These are phyloP conservation scores for Trachops cirrhosus DNA, from an alignment of 2,797 vertebrate species.

Conservation along the genomic window DNA sequence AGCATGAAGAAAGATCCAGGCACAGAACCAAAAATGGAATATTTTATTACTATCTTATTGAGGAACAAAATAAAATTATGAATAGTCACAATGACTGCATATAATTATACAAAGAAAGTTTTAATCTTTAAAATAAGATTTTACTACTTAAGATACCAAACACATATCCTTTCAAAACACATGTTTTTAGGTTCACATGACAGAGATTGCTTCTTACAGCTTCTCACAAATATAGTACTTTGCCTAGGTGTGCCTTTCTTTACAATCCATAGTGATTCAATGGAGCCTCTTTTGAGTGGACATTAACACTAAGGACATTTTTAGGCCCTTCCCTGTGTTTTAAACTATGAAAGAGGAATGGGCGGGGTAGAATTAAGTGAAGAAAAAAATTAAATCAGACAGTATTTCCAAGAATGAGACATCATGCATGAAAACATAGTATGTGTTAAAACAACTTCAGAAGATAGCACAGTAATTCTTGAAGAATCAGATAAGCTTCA, in stretches of 20 bases:
- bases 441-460: background rate
- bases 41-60: conserved; percentile 17
- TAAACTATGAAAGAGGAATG: background rate
- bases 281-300: background rate
- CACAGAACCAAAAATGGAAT: background rate
- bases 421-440: background rate
- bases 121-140: background rate
- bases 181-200: background rate
- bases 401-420: conserved; percentile 7
- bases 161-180: conserved; percentile 10
- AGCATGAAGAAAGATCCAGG: background rate
- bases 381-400: conserved; percentile 27
- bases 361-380: background rate
- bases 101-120: background rate
- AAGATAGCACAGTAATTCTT: background rate
- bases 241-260: conserved; percentile 15
- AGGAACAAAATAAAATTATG: conserved; percentile 43
- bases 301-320: background rate
- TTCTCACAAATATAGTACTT: background rate
- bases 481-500: background rate
- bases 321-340: background rate
- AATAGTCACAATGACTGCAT: background rate
- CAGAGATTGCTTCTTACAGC: background rate
- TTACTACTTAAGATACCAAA: conserved; percentile 9
- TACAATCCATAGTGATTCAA: conserved; percentile 26